Conservation (phyloP, 2,888 invertebrate genomes). For the Sinotaia quadrata region DNA sequence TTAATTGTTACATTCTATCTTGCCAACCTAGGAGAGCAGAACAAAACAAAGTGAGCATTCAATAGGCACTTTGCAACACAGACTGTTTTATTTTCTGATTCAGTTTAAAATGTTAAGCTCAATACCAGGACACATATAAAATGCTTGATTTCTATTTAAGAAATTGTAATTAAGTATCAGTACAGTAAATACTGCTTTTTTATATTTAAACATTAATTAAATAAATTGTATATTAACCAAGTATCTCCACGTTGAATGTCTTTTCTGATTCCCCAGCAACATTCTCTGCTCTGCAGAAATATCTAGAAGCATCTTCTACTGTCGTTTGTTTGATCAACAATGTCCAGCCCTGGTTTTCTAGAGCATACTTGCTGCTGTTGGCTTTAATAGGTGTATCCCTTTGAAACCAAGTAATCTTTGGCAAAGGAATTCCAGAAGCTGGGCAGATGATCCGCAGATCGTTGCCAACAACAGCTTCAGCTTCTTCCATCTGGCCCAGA, state of each 20-base stretch:
- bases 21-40: too few species aligned
- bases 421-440: constrained; percentile 72
- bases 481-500: constrained; percentile 56
- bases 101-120: too few species aligned
- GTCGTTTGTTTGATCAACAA: constrained; percentile 51
- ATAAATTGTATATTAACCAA: too few species aligned
- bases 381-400: constrained; percentile 45
- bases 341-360: constrained; percentile 61
- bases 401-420: constrained; percentile 72
- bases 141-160: too few species aligned
- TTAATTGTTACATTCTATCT: too few species aligned
- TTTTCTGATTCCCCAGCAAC: constrained; percentile 72
- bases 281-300: constrained; percentile 73
- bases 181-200: too few species aligned
- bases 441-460: constrained; percentile 72
- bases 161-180: too few species aligned
- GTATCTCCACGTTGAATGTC: constrained; percentile 74
- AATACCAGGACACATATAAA: too few species aligned
- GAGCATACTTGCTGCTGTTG: constrained; percentile 41
- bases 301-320: constrained; percentile 59
- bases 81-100: too few species aligned
- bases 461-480: constrained; percentile 61
- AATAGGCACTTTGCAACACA: too few species aligned
- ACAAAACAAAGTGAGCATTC: too few species aligned
- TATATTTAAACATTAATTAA: too few species aligned